Conservation (phyloP, 2,113 vertebrate species). For the Fulmarus glacialis region DNA sequence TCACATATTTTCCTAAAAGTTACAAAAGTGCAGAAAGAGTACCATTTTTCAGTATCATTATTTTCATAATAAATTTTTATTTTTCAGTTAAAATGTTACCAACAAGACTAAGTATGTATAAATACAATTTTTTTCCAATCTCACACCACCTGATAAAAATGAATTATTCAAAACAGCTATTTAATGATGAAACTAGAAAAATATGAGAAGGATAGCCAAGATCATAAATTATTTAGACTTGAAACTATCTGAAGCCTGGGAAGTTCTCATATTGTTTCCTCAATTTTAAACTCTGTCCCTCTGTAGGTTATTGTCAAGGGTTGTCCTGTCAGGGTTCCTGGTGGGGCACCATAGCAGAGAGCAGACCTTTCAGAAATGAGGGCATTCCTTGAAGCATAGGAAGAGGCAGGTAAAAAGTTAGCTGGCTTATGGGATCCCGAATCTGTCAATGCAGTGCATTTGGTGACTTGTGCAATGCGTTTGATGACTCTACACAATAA, state of each 20-base stretch:
- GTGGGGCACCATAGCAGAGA: not conserved
- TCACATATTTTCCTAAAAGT: not conserved
- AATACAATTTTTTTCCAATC: not conserved
- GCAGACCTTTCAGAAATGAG: not conserved
- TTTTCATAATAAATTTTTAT: not conserved
- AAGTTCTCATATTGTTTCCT: not conserved
- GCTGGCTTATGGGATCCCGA: not conserved
- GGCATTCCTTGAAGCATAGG: not conserved
- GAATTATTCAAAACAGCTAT: not conserved
- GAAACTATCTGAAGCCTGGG: not conserved
- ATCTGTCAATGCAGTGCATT: not conserved
- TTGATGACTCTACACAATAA: not conserved
- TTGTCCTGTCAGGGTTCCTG: not conserved
- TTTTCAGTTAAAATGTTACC: not conserved
- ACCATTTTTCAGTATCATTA: not conserved
- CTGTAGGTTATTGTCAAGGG: not conserved
- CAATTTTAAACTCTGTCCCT: not conserved
- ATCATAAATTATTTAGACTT: not conserved
- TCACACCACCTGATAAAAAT: not conserved
- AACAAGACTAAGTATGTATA: not conserved
- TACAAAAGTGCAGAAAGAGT: not conserved
- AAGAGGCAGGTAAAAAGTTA: not conserved
- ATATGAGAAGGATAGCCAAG: not conserved
- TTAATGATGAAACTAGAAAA: not conserved
- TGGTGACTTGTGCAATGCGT: not conserved